Base-by-base conservation (phyloP, 2,888 invertebrate species). In the Spicauda simplicius region DNA sequence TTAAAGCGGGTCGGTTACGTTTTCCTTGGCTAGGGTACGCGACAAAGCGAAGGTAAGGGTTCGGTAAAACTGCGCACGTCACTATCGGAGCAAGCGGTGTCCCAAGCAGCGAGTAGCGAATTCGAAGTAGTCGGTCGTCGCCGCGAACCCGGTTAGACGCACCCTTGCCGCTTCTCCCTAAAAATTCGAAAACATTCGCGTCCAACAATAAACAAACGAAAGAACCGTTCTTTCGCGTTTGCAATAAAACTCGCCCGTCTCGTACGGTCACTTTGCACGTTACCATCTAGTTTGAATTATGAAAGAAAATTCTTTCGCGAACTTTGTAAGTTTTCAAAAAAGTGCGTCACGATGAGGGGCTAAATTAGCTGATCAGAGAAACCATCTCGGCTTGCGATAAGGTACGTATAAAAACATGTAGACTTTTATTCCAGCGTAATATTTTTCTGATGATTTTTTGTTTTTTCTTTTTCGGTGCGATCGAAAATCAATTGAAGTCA, bases 41-140 rank as follows among this genome's bases (percentile, higher is more conserved):
- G 16, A n/a, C 48, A 48, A 48, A 52, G 20, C 30, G 63, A 37
- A 48, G 67, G 62, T 50, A 37, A 68, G 57, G 69, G 50, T 62
- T 65, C 37, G 25, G 60, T 52, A 71, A 69, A 73, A 73, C 65
- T 77, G 78, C 76, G 80, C 80, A 75, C 81, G 73, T 80, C 83
- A 73, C 83, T 77, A 76, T 72, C 70, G 69, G 50, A 68, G 68
- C 61, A 67, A 61, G 55, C 50, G 50, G 50, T 61, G 48, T 48
- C 50, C 20, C 25, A 41, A 56, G 50, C 20, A 50, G 37, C 14
- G 57, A 11, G 25, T 19, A 57, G 25, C 50, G 41, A 37, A 2
- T 37, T 33, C 52, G 52, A 33, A 67, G 56, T 57, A 68, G 68
- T 68, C 61, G 56, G 50, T 61, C 56, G 37, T 20, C 33, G 67